Evolutionary conservation across 2,888 invertebrate genomes (phyloP).

Genomic region (Callosobruchus maculatus): DNA sequence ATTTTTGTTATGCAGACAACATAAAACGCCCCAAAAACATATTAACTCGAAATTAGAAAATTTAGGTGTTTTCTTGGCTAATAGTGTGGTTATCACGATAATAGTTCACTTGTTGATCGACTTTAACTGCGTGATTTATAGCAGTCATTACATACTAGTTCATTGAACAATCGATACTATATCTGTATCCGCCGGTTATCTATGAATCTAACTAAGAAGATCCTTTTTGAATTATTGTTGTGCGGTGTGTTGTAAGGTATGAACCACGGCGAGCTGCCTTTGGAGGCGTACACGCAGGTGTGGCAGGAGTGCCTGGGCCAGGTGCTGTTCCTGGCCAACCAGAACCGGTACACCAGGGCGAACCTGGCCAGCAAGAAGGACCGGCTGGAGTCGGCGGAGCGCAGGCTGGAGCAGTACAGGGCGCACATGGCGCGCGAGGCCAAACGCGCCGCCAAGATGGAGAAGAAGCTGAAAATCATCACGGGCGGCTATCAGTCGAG

Average conservation of each 20-base stretch:
- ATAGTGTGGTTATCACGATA: too few relatives aligned
- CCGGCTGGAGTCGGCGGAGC: constrained; percentile 88
- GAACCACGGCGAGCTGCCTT: constrained; percentile 90
- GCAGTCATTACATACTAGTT: too few relatives aligned
- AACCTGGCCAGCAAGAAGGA: constrained; percentile 96
- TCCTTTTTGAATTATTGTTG: too few relatives aligned
- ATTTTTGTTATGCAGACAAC: too few relatives aligned
- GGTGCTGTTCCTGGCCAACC: constrained; percentile 83
- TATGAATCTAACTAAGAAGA: too few relatives aligned
- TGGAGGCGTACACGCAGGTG: constrained; percentile 79
- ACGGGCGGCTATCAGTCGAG: constrained; percentile 81
- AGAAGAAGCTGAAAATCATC: constrained; percentile 94
- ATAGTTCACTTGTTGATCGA: too few relatives aligned
- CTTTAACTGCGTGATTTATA: too few relatives aligned
- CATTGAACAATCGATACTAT: too few relatives aligned
- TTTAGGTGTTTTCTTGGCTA: too few relatives aligned
- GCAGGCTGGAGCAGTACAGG: constrained; percentile 87
- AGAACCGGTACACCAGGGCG: constrained; percentile 76
- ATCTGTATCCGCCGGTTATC: too few relatives aligned
- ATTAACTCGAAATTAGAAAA: too few relatives aligned
- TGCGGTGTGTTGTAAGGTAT: constrained; percentile 50
- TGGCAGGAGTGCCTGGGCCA: constrained; percentile 97
- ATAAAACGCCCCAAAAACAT: too few relatives aligned
- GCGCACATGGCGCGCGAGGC: constrained; percentile 96
- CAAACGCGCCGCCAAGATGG: constrained; percentile 94